These are phyloP conservation scores for Glomeris maerens DNA, from an alignment of 1,140 invertebrate species.

Conservation along the genomic window DNA sequence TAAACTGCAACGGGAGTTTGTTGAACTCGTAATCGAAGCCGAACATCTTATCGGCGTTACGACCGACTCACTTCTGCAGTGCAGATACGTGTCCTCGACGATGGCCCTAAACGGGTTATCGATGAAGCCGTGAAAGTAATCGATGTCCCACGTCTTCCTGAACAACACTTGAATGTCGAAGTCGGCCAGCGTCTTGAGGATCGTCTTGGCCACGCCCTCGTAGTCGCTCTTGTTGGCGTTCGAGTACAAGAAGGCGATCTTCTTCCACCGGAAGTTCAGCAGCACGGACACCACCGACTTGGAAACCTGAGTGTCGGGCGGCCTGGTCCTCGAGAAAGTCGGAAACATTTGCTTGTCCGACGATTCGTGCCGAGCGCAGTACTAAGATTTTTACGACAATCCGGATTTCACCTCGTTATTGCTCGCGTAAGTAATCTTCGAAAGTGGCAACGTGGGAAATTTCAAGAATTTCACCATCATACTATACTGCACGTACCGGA, in stretches of 20 bases:
- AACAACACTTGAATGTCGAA: constrained; percentile 52
- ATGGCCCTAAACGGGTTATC: constrained; percentile 64
- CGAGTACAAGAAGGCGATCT: constrained; percentile 50
- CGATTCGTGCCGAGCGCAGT: constrained; percentile 67
- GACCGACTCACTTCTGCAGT: constrained; percentile 57
- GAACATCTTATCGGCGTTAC: not conserved
- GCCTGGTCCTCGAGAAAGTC: constrained; percentile 81
- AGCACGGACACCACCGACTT: constrained; percentile 70
- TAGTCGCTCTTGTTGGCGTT: constrained; percentile 52
- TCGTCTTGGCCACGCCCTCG: constrained; percentile 52
- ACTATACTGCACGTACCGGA: not conserved
- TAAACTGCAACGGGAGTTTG: constrained; percentile 55
- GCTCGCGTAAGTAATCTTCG: no score
- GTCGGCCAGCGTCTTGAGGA: constrained; percentile 46
- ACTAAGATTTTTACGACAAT: constrained; percentile 41
- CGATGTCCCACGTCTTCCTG: constrained; percentile 51
- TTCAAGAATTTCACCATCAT: not conserved
- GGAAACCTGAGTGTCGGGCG: constrained; percentile 82
- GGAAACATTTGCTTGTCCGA: constrained; percentile 75
- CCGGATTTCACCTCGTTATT: no score
- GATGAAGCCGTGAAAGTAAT: constrained; percentile 55
- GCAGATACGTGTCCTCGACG: constrained; percentile 54
- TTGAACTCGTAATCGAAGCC: not conserved
- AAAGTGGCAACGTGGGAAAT: not conserved
- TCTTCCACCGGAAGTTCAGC: constrained; percentile 44